Conservation (phyloP, 2,797 vertebrate genomes). For the Synanceia verrucosa region DNA sequence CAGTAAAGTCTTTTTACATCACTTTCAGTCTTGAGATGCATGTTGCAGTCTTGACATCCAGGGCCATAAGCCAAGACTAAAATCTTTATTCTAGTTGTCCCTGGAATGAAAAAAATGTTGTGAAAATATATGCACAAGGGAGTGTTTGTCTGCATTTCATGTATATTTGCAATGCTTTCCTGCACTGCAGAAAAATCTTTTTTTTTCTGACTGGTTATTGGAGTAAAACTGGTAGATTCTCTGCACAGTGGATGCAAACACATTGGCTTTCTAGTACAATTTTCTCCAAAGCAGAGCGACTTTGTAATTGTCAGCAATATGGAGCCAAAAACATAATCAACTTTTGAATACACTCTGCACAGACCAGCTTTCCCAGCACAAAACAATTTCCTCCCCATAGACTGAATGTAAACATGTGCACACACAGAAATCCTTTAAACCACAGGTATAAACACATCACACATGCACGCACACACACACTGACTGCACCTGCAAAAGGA, state of each 20-base stretch:
- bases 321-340: slow-evolving; percentile 65
- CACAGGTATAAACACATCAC: slow-evolving; percentile 12
- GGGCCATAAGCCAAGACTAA: slow-evolving; percentile 53
- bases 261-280: slow-evolving; percentile 51
- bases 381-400: slow-evolving; percentile 29
- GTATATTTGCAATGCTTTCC: slow-evolving; percentile 46
- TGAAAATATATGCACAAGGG: slow-evolving; percentile 55
- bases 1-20: too few species aligned
- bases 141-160: slow-evolving; percentile 45
- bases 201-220: slow-evolving; percentile 40
- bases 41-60: slow-evolving; percentile 60
- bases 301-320: slow-evolving; percentile 63
- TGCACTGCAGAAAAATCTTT: slow-evolving; percentile 11
- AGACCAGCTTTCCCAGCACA: slow-evolving; percentile 9
- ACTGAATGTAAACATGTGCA: slow-evolving; percentile 18
- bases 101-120: slow-evolving; percentile 21
- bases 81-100: slow-evolving; percentile 50
- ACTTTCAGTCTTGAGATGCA: too few species aligned
- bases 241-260: slow-evolving; percentile 38
- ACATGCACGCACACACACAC: slow-evolving; percentile 10
- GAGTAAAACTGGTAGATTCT: slow-evolving; percentile 48
- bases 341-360: slow-evolving; percentile 53
- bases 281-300: slow-evolving; percentile 57
- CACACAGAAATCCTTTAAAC: slow-evolving; percentile 29
- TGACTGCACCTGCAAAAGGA: slow-evolving; percentile 19